These are phyloP conservation scores for Drosophila trapezifrons DNA, from an alignment of 1,140 invertebrate species.

Conservation along the genomic window DNA sequence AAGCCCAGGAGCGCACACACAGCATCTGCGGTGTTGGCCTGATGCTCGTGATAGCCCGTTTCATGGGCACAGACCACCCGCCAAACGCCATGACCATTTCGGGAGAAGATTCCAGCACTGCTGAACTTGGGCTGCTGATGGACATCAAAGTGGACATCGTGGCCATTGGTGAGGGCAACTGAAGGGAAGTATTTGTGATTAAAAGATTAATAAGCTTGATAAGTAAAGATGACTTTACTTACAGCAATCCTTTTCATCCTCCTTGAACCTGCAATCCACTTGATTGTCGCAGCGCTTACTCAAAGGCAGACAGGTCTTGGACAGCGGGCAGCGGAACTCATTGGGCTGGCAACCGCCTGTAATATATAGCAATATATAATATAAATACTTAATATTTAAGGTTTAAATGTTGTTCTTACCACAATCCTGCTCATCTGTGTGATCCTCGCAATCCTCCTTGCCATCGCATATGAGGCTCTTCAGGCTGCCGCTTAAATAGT, in stretches of 20 bases:
- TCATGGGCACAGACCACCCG: conserved; percentile 86
- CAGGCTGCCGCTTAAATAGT: conserved; percentile 86
- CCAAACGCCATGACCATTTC: conserved; percentile 87
- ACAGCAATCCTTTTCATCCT: conserved; percentile 91
- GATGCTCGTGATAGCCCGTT: conserved; percentile 66
- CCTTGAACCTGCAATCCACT: conserved; percentile 87
- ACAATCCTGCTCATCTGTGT: conserved; percentile 90
- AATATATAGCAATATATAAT: neutral
- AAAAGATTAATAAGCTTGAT: no score
- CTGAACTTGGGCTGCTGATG: conserved; percentile 86
- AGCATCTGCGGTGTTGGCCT: conserved; percentile 52
- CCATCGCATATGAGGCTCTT: conserved; percentile 89
- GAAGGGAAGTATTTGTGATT: neutral
- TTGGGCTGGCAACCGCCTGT: conserved; percentile 54
- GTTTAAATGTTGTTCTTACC: conserved; percentile 79
- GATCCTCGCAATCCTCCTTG: conserved; percentile 90
- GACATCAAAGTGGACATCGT: conserved; percentile 86
- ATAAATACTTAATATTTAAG: neutral
- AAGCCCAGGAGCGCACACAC: conserved; percentile 76
- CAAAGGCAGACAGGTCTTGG: conserved; percentile 86
- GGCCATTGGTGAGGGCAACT: conserved; percentile 88
- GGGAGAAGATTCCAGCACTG: conserved; percentile 86
- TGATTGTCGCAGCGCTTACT: conserved; percentile 87
- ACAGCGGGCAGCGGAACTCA: conserved; percentile 72
- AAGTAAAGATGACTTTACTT: no score